Conservation (phyloP, 37 sponge, comb jelly and placozoan genomes). For the Corticium candelabrum region DNA sequence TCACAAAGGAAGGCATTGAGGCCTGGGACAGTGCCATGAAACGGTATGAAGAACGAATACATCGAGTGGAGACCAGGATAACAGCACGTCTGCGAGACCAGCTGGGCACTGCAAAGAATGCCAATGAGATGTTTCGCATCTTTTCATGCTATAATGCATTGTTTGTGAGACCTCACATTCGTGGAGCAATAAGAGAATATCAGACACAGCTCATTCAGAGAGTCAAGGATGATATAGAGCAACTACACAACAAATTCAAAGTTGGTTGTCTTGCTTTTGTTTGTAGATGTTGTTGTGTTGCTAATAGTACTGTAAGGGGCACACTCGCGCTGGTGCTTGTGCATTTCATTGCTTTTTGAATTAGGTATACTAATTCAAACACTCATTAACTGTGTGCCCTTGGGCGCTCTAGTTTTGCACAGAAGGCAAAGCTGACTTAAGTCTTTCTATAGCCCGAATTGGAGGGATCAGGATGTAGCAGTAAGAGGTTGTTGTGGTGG, state of each 20-base stretch:
- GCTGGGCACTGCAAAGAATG: constrained; percentile 97
- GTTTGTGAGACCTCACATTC: constrained; percentile 92
- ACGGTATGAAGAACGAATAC: constrained; percentile 96
- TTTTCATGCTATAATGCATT: constrained; percentile 97
- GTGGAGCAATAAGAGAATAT: constrained; percentile 96
- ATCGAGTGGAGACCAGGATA: constrained; percentile 93
- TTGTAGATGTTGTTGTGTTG: neutral
- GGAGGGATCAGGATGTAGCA: too few species aligned
- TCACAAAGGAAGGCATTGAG: constrained; percentile 76
- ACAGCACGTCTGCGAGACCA: constrained; percentile 94
- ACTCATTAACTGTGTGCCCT: too few species aligned
- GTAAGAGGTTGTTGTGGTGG: too few species aligned
- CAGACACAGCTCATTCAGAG: constrained; percentile 96
- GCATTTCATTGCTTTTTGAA: neutral
- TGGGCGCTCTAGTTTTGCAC: too few species aligned
- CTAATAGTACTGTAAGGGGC: neutral
- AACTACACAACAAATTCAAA: constrained; percentile 95
- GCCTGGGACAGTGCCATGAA: constrained; percentile 91
- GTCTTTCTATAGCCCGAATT: too few species aligned
- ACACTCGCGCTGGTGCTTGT: neutral
- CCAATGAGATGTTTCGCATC: constrained; percentile 98
- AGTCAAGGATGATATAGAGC: constrained; percentile 98
- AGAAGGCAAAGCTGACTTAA: too few species aligned
- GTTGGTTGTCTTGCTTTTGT: constrained; percentile 15
- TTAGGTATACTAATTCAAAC: too few species aligned